phyloP scores from a whole-genome alignment of 2,888 invertebrate genomes.

The Catocala fraxini region DNA sequence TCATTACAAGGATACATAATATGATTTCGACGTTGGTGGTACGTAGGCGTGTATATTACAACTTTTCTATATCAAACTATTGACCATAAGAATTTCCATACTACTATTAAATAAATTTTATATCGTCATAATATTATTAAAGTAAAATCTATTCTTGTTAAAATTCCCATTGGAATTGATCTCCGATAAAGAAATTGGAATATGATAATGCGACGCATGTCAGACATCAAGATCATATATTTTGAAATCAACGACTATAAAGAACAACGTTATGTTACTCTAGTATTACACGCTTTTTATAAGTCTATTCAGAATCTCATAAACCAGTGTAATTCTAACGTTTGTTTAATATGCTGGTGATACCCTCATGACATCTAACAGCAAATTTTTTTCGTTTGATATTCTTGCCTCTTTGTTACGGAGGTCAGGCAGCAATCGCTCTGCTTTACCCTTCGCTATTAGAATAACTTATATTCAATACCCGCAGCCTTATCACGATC shows the following conservation, averaged over 20 bases:
- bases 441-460: no score
- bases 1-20: not conserved
- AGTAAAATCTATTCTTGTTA: conserved; percentile 27
- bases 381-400: no score
- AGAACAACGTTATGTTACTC: no score
- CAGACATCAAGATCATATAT: conserved; percentile 21
- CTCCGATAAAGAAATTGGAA: conserved; percentile 20
- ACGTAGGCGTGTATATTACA: conserved; percentile 26
- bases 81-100: conserved; percentile 20
- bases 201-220: conserved; percentile 16
- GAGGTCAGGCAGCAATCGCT: no score
- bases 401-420: no score
- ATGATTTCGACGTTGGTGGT: conserved; percentile 4
- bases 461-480: not conserved
- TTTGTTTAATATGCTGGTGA: not conserved
- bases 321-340: not conserved
- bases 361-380: no score
- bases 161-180: conserved; percentile 26
- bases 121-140: conserved; percentile 34
- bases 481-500: no score
- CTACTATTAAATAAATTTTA: conserved; percentile 25
- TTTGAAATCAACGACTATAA: not conserved
- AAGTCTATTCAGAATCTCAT: not conserved
- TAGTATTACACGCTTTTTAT: no score
- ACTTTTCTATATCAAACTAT: conserved; percentile 21